Percentiles rank a stretch among this genome's conserved stretches.
phyloP scores from a whole-genome alignment of 2,888 invertebrate genomes.

The Colostygia pectinataria region DNA sequence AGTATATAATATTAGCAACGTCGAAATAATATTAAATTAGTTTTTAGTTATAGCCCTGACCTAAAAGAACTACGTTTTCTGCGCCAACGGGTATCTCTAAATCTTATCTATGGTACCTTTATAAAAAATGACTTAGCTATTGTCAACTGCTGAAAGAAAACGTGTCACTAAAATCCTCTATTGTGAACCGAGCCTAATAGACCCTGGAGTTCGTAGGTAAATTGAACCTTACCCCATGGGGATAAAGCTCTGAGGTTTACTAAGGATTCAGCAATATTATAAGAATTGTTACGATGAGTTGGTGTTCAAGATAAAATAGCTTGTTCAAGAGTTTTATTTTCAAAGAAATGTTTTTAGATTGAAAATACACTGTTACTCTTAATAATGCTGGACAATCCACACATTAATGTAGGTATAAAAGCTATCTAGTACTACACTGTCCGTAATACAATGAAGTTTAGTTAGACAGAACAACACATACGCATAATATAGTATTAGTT shows the following conservation, averaged over 20 bases:
- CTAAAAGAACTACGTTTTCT: too few relatives aligned
- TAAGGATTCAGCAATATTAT: constrained; percentile 8
- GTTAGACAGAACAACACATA: too few relatives aligned
- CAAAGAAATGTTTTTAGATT: not conserved
- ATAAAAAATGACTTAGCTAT: constrained; percentile 27
- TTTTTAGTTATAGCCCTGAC: too few relatives aligned
- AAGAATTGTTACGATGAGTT: constrained; percentile 14
- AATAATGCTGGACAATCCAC: too few relatives aligned
- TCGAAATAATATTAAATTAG: too few relatives aligned
- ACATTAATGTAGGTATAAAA: too few relatives aligned
- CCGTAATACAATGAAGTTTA: not conserved
- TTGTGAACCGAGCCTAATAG: constrained; percentile 21
- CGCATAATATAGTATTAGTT: not conserved
- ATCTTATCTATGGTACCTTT: constrained; percentile 11
- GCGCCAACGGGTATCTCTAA: too few relatives aligned
- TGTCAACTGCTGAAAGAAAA: constrained; percentile 23
- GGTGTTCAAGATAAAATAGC: constrained; percentile 10
- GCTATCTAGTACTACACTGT: too few relatives aligned
- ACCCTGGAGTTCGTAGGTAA: constrained; percentile 8
- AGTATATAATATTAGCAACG: too few relatives aligned
- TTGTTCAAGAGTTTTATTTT: constrained; percentile 17
- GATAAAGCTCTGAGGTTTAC: constrained; percentile 2
- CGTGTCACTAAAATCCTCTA: constrained; percentile 26
- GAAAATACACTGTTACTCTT: constrained; percentile 1
- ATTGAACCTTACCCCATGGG: constrained; percentile 12